Conservation (phyloP, 1,140 invertebrate species). For the Drosophila ohnishii region DNA sequence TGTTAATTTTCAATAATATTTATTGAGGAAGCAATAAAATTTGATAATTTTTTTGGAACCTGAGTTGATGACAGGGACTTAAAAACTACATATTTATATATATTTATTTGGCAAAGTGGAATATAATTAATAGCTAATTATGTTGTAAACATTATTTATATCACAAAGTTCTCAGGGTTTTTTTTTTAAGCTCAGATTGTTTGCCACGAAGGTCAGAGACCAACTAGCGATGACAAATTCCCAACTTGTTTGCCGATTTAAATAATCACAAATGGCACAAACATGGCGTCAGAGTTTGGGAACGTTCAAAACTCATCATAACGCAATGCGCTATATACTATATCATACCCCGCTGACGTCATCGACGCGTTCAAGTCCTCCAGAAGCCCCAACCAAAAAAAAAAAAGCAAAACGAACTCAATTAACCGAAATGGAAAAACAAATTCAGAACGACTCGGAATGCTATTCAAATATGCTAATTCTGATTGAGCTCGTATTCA, state of each 20-base stretch:
- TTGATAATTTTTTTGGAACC: neutral
- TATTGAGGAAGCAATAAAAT: neutral
- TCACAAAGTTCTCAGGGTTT: neutral
- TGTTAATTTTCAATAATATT: conserved; percentile 26
- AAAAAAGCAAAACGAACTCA: conserved; percentile 24
- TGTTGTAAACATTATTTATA: neutral
- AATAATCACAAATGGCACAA: conserved; percentile 32
- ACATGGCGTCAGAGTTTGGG: conserved; percentile 29
- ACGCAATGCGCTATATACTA: conserved; percentile 6
- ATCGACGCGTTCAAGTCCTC: conserved; percentile 10
- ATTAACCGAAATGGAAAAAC: conserved; percentile 42
- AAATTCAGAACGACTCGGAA: conserved; percentile 15
- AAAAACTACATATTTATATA: too few relatives aligned
- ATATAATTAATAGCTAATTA: too few relatives aligned
- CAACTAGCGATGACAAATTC: conserved; percentile 1
- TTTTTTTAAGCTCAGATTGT: conserved; percentile 28
- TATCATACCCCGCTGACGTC: conserved; percentile 21
- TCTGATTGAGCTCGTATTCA: conserved; percentile 25
- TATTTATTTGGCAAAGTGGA: too few relatives aligned
- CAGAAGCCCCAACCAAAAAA: conserved; percentile 14
- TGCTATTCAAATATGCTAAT: conserved; percentile 40
- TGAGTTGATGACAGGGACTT: too few relatives aligned
- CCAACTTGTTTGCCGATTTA: conserved; percentile 45
- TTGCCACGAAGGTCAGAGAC: conserved; percentile 20
- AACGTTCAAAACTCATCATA: conserved; percentile 16